phyloP scores from a whole-genome alignment of 2,888 invertebrate genomes.

The Teinopalpus imperialis region DNA sequence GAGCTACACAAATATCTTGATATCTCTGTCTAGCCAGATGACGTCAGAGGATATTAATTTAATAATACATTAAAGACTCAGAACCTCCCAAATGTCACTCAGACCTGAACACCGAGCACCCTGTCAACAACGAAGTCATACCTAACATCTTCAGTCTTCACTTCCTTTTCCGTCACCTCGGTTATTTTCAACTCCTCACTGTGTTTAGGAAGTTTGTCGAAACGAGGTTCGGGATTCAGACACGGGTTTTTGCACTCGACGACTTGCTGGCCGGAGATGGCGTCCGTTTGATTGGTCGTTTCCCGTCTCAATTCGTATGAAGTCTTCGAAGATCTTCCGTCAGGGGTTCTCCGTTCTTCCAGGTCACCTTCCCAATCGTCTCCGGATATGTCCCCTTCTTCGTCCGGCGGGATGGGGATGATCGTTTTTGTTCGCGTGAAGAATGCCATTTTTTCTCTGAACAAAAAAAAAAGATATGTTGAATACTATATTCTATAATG shows the following conservation, averaged over 20 bases:
- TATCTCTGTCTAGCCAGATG: too few species aligned
- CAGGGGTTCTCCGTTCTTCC: slow-evolving; percentile 69
- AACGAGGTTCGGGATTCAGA: slow-evolving; percentile 42
- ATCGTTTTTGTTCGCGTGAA: slow-evolving; percentile 91
- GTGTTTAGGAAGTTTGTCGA: slow-evolving; percentile 38
- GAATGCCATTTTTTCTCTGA: slow-evolving; percentile 98
- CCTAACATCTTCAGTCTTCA: slow-evolving; percentile 79
- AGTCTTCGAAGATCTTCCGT: slow-evolving; percentile 72
- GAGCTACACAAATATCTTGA: too few species aligned
- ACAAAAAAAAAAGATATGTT: slow-evolving; percentile 14
- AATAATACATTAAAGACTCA: slow-evolving; percentile 20
- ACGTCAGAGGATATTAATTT: too few species aligned
- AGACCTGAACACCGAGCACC: slow-evolving; percentile 92
- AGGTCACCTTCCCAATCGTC: slow-evolving; percentile 75
- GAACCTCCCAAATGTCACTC: slow-evolving; percentile 46
- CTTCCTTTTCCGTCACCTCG: slow-evolving; percentile 31
- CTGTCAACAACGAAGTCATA: slow-evolving; percentile 93
- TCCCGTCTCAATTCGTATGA: slow-evolving; percentile 63
- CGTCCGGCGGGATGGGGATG: slow-evolving; percentile 88
- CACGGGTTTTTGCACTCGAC: slow-evolving; percentile 60
- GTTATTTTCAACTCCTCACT: slow-evolving; percentile 60
- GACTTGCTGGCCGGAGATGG: slow-evolving; percentile 33
- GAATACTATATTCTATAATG: too few species aligned
- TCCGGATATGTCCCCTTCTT: slow-evolving; percentile 76
- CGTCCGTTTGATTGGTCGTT: slow-evolving; percentile 11